Evolutionary conservation across 2,797 vertebrate genomes (phyloP), one percentile per base, ranked within the genome.

Genomic region (Melanogrammus aeglefinus): DNA sequence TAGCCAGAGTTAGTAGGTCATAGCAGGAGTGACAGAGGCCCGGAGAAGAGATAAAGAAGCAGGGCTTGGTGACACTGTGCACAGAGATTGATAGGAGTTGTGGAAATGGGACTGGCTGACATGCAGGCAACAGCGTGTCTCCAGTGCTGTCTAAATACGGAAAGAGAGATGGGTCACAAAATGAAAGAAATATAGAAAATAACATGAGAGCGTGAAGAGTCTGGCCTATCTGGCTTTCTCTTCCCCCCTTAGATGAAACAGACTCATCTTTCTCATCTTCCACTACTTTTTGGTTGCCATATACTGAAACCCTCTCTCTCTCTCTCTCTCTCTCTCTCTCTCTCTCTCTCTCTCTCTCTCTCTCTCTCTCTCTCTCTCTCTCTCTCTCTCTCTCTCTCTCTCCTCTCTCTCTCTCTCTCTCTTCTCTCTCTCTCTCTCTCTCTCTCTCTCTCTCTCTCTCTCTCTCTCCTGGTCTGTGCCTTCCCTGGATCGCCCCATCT

Each of bases 241-340:
- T 78, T 24, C 90, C 10, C 90, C 90, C 87, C 88, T 83, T 73
- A 93, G 92, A 94, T 94, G 92, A 95, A 94, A 94, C 88, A 80
- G 83, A 88, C 90, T 90, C 89, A 92, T 93, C 89, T 92, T 89
- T 94, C 93, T 94, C 92, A 94, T 94, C 91, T 93, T 93, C 86
- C 89, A 88, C 87, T 91, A 88, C 81, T 77, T 82, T 82, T 84
- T 83, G 82, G 87, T 90, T 92, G 90, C 92, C 90, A 77, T 76
- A 91, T 31, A 31, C 87, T 89, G 90, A 91, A 91, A 84, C 82
- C 82, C 86, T 85, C 87, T 84, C 87, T 86, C 86, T 76, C 84
- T 81, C 66, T 21, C 57, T 74, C 75, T 36, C 75, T 79, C 66
- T 83, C 85, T 86, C 87, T 84, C 87, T 86, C 86, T 77, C 84